A percentile compares a stretch with the other conserved stretches of the same genome.
These are phyloP conservation scores for Eledone cirrhosa DNA, from an alignment of 2,888 invertebrate genomes.

Conservation along the genomic window DNA sequence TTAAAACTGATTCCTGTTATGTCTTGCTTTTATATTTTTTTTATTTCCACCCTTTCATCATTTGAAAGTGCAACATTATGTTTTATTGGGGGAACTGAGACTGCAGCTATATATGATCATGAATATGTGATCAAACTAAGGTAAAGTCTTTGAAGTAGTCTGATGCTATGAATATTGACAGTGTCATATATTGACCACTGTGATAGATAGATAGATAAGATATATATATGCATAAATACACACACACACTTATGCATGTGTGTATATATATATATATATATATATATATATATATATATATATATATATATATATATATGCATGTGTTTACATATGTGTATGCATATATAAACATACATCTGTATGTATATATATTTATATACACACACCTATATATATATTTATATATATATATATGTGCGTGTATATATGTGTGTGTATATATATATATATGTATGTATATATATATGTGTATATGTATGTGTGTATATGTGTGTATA, in stretches of 20 bases:
- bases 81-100: neutral
- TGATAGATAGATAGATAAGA: too few relatives aligned
- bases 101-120: neutral
- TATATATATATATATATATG: neutral
- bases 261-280: neutral
- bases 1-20: too few relatives aligned
- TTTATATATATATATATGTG: slow-evolving; percentile 2
- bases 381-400: neutral
- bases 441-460: neutral
- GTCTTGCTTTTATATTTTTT: too few relatives aligned
- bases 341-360: neutral
- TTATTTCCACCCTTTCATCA: too few relatives aligned
- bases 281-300: slow-evolving; percentile 10
- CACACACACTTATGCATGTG: neutral
- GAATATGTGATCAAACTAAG: too few relatives aligned
- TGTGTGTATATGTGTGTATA: neutral
- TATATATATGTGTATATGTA: neutral
- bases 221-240: neutral
- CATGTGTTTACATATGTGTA: neutral
- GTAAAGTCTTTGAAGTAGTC: too few relatives aligned
- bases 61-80: neutral
- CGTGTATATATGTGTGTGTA: neutral
- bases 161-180: too few relatives aligned
- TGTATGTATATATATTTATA: neutral
- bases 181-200: too few relatives aligned